phyloP scores from a whole-genome alignment of 2,113 vertebrate genomes.

The Ivindomyrus marchei region DNA sequence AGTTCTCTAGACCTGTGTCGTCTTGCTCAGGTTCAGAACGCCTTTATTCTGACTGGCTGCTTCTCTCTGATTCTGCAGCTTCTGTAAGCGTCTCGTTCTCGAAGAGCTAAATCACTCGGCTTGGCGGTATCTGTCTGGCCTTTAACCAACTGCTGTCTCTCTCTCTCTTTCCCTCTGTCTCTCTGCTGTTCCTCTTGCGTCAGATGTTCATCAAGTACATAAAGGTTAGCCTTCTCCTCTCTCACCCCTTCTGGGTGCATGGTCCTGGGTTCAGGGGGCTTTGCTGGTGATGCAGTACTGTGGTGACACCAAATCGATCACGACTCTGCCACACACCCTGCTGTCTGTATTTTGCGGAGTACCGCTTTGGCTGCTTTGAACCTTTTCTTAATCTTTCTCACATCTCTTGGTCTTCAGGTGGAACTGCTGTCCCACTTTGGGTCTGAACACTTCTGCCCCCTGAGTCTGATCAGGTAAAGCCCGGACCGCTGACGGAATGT shows the following conservation, averaged over 20 bases:
- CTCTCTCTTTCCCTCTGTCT: constrained; percentile 48
- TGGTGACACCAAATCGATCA: constrained; percentile 27
- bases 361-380: neutral
- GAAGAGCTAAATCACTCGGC: constrained; percentile 42
- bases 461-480: constrained; percentile 92
- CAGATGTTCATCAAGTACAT: constrained; percentile 99
- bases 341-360: neutral
- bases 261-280: constrained; percentile 38
- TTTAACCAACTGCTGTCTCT: constrained; percentile 76
- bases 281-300: constrained; percentile 62
- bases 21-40: neutral
- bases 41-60: neutral
- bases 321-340: neutral
- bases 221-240: constrained; percentile 94
- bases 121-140: constrained; percentile 73
- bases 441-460: constrained; percentile 95
- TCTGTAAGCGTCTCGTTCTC: neutral
- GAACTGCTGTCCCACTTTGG: constrained; percentile 95
- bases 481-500: neutral
- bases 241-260: constrained; percentile 49
- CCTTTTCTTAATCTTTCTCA: constrained; percentile 25
- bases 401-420: constrained; percentile 65
- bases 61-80: constrained; percentile 4
- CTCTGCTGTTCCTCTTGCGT: constrained; percentile 77
- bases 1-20: neutral